Evolutionary conservation across 2,113 vertebrate species (phyloP).

Genomic region (Dasyprocta punctata): DNA sequence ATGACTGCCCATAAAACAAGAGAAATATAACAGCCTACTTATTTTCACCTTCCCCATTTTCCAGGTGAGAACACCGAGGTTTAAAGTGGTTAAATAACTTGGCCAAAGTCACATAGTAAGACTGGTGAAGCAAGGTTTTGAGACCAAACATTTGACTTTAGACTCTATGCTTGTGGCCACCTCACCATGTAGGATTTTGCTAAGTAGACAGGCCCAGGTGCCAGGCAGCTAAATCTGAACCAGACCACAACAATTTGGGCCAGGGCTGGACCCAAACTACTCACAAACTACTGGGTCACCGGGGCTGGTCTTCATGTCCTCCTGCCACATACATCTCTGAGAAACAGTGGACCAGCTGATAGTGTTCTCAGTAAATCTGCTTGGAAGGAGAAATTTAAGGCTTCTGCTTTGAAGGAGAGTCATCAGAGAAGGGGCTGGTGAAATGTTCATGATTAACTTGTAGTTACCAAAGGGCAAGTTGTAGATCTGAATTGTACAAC

Average conservation of each 20-base stretch:
- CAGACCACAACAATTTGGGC: neutral
- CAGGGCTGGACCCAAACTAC: neutral
- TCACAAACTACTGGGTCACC: neutral
- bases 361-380: neutral
- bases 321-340: neutral
- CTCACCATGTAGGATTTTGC: neutral
- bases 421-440: neutral
- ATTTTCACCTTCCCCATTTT: neutral
- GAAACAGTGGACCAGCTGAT: neutral
- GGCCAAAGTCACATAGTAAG: neutral
- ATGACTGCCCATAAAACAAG: neutral
- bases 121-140: neutral
- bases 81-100: neutral
- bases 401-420: neutral
- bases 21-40: neutral
- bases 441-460: neutral
- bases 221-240: neutral
- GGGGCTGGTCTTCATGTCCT: accelerated
- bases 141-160: neutral
- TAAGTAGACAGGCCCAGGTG: neutral
- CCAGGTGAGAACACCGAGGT: neutral
- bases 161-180: neutral
- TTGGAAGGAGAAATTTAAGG: neutral
- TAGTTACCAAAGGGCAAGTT: neutral
- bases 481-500: neutral